Evolutionary conservation across 2,797 vertebrate genomes (phyloP).

Genomic region (Percopsis omiscomaycus): DNA sequence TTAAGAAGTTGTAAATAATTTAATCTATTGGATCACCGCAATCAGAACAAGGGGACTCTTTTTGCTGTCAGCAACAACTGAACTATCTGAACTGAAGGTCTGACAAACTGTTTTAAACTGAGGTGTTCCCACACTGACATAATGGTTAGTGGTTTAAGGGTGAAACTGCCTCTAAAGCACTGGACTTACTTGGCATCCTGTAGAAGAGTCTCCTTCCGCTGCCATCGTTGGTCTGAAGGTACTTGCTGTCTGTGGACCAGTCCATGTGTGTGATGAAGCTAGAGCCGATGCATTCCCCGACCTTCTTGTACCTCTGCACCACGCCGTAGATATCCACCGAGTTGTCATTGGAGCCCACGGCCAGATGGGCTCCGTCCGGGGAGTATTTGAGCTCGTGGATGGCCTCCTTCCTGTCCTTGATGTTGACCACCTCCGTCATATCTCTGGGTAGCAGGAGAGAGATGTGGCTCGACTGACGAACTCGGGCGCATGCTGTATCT

Average conservation of each 20-base stretch:
- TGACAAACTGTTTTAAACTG: neutral
- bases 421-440: conserved; percentile 99
- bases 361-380: conserved; percentile 91
- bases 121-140: too few species aligned
- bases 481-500: neutral
- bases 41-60: too few species aligned
- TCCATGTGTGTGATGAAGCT: conserved; percentile 99
- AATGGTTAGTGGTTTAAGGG: neutral
- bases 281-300: conserved; percentile 92
- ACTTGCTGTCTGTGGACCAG: conserved; percentile 96
- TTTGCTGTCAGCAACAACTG: too few species aligned
- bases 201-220: conserved; percentile 92
- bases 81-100: too few species aligned
- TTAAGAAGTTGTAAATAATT: too few species aligned
- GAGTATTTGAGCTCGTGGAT: conserved; percentile 99
- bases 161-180: neutral
- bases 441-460: conserved; percentile 78
- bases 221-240: conserved; percentile 95
- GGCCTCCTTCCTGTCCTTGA: conserved; percentile 98
- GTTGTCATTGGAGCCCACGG: conserved; percentile 96
- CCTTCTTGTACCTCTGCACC: conserved; percentile 96
- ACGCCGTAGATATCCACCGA: conserved; percentile 94
- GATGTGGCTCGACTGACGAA: neutral
- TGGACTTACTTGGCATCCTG: conserved; percentile 91
- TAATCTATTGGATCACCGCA: too few species aligned